These are phyloP conservation scores for Linnaemya vulpina DNA, from an alignment of 2,888 invertebrate genomes.

Conservation along the genomic window DNA sequence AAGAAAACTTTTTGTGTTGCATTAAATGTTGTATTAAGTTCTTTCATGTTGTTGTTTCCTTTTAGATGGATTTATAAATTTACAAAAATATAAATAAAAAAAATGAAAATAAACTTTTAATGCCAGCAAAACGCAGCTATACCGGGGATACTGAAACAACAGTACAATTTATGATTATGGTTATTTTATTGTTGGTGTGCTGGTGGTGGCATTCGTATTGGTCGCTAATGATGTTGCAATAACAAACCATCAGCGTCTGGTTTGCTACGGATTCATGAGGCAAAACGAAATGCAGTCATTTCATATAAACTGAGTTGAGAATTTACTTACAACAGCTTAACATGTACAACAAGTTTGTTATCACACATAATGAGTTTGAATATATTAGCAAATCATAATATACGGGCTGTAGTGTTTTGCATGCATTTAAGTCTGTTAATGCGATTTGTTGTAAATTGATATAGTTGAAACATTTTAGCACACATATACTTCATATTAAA, in stretches of 20 bases:
- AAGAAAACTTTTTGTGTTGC: slow-evolving; percentile 24
- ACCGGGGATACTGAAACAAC: slow-evolving; percentile 34
- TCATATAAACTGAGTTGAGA: background rate
- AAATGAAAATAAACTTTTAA: slow-evolving; percentile 16
- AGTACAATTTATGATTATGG: slow-evolving; percentile 54
- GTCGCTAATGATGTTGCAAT: slow-evolving; percentile 9
- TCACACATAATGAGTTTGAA: background rate
- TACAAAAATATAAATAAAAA: no score
- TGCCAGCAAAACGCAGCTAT: slow-evolving; percentile 41
- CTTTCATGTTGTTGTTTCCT: slow-evolving; percentile 49
- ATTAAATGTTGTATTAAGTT: slow-evolving; percentile 32
- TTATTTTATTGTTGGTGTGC: slow-evolving; percentile 39
- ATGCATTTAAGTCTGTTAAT: slow-evolving; percentile 6
- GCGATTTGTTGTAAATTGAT: background rate
- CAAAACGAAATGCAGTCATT: no score
- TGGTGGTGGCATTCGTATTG: slow-evolving; percentile 4
- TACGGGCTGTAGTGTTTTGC: background rate
- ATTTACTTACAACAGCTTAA: background rate
- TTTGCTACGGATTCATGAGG: background rate
- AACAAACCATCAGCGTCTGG: slow-evolving; percentile 6
- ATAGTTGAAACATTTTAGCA: no score
- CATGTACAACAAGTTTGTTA: background rate
- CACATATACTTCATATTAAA: no score
- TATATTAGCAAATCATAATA: background rate
- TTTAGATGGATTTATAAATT: slow-evolving; percentile 31